Conservation (phyloP, 2,797 vertebrate species). For the Enteromius anoplus region DNA sequence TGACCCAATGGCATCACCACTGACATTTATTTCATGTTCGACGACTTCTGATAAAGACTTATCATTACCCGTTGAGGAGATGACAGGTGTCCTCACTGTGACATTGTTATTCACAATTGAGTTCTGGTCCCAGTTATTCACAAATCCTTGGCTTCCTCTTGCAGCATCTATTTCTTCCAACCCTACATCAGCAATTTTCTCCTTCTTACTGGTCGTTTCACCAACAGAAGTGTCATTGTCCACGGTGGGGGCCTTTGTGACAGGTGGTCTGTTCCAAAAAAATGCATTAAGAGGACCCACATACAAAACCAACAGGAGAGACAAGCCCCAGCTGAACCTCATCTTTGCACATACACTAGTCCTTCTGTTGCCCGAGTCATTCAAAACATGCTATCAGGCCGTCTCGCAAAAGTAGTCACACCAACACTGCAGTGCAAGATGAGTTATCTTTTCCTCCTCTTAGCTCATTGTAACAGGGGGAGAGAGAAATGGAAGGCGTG, state of each 20-base stretch:
- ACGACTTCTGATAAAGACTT: conserved; percentile 52
- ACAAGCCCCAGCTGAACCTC: conserved; percentile 44
- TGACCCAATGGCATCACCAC: conserved; percentile 33
- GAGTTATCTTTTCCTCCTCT: conserved; percentile 47
- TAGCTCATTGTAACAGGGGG: conserved; percentile 19
- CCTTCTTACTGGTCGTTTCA: not conserved
- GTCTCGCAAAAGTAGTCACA: conserved; percentile 59
- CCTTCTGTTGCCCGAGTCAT: conserved; percentile 58
- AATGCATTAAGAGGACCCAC: conserved; percentile 62
- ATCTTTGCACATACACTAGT: conserved; percentile 45
- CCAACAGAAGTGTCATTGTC: not conserved
- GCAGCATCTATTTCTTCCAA: conserved; percentile 73
- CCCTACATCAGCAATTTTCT: conserved; percentile 72
- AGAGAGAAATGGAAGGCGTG: conserved; percentile 56
- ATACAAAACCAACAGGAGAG: conserved; percentile 64
- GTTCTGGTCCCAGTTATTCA: conserved; percentile 71
- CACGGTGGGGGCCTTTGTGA: not conserved
- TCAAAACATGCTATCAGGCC: conserved; percentile 45
- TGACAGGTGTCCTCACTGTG: conserved; percentile 52
- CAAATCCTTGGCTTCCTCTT: conserved; percentile 69
- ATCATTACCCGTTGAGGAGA: conserved; percentile 64
- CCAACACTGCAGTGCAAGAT: conserved; percentile 27
- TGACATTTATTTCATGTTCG: conserved; percentile 44
- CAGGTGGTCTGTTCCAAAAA: not conserved
- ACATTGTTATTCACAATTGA: conserved; percentile 28